phyloP scores from a whole-genome alignment of 2,797 vertebrate species.

The Urophycis tenuis region DNA sequence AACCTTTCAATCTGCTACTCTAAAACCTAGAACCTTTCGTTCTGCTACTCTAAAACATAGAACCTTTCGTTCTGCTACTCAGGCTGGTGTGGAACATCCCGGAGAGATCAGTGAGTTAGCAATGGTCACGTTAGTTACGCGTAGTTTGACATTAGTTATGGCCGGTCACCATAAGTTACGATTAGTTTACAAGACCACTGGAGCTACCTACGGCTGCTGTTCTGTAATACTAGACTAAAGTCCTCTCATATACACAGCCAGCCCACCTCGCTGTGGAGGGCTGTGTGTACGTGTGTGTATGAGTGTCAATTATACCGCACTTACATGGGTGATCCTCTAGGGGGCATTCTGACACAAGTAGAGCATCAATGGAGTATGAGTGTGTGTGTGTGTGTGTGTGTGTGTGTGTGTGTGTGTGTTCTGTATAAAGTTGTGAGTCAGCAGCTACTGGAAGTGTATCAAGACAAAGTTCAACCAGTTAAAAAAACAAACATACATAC shows the following conservation, averaged over 20 bases:
- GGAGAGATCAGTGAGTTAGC: too few species aligned
- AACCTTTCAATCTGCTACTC: too few species aligned
- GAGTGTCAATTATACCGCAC: not conserved
- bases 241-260: too few species aligned
- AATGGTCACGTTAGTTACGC: too few species aligned
- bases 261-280: too few species aligned
- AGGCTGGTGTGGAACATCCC: not conserved
- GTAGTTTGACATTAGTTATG: not conserved
- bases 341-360: not conserved
- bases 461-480: not conserved
- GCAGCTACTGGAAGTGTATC: not conserved
- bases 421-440: not conserved
- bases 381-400: constrained; percentile 1
- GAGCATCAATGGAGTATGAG: too few species aligned
- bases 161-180: not conserved
- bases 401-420: constrained; percentile 1
- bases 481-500: not conserved
- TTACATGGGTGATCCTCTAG: not conserved
- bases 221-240: too few species aligned
- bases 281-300: too few species aligned
- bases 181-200: not conserved
- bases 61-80: not conserved
- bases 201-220: not conserved
- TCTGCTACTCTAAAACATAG: too few species aligned
- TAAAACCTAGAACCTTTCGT: too few species aligned